Conservation (phyloP, 1,140 invertebrate species). For the Pseudomyrmex cubaensis region DNA sequence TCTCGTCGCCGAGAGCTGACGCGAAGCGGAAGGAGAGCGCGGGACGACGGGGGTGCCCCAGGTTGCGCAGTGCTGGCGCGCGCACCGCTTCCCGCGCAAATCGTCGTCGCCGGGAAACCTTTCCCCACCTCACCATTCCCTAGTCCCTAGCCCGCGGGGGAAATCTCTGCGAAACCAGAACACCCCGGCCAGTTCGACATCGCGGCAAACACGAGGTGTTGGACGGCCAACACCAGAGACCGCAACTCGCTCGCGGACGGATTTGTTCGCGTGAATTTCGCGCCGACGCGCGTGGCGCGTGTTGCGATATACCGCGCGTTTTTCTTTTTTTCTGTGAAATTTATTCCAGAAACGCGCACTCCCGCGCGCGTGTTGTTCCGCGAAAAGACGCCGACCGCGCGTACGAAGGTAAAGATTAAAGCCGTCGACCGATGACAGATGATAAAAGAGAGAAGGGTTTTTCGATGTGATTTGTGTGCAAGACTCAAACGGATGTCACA, state of each 20-base stretch:
- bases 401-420: constrained; percentile 6
- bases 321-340: background rate
- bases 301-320: background rate
- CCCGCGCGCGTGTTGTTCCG: background rate
- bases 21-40: constrained; percentile 22
- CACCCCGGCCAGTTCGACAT: constrained; percentile 83
- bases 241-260: background rate
- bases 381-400: background rate
- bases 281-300: background rate
- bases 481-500: constrained; percentile 27
- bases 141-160: constrained; percentile 35
- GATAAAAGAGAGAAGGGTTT: constrained; percentile 12
- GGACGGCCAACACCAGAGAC: constrained; percentile 37
- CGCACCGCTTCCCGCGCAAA: constrained; percentile 72
- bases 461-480: constrained; percentile 25
- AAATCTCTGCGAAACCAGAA: constrained; percentile 82
- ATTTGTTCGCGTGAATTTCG: background rate
- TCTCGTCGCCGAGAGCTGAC: constrained; percentile 5
- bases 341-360: background rate
- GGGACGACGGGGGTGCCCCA: constrained; percentile 38
- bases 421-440: background rate
- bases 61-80: constrained; percentile 49
- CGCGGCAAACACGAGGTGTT: constrained; percentile 80
- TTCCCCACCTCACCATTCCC: constrained; percentile 49
- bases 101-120: constrained; percentile 45